Conservation (phyloP, 2,888 invertebrate species). For the Ellobium chinense region DNA sequence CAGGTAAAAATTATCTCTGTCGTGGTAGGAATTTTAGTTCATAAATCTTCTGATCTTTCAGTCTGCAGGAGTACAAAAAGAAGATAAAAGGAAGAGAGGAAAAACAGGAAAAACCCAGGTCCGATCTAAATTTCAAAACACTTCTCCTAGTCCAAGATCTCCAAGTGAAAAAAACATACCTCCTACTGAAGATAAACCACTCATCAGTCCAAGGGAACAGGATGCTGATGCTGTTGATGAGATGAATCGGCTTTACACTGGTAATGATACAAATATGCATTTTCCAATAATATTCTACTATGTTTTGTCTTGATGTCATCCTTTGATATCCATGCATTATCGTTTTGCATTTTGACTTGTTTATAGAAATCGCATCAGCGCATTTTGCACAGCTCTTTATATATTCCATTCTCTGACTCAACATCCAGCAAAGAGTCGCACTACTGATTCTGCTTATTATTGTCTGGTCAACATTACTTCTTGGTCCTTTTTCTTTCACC, state of each 20-base stretch:
- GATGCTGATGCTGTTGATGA: neutral
- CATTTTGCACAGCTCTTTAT: too few relatives aligned
- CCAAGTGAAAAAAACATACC: slow-evolving; percentile 45
- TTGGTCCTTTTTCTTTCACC: too few relatives aligned
- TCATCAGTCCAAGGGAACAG: neutral
- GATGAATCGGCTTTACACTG: neutral
- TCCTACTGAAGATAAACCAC: slow-evolving; percentile 30
- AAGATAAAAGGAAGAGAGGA: slow-evolving; percentile 71
- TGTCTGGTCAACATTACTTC: too few relatives aligned
- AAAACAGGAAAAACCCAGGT: slow-evolving; percentile 63
- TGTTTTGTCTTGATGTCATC: neutral
- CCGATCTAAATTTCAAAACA: slow-evolving; percentile 30
- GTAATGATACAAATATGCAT: neutral
- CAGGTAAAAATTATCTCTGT: neutral
- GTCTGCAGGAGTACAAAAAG: slow-evolving; percentile 75
- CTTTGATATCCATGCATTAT: too few relatives aligned
- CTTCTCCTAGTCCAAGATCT: slow-evolving; percentile 47
- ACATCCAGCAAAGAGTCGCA: too few relatives aligned
- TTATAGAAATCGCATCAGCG: too few relatives aligned
- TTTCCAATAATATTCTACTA: neutral
- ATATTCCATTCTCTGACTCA: too few relatives aligned
- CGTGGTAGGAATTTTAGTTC: neutral
- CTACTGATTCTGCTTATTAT: too few relatives aligned
- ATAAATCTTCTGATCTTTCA: slow-evolving; percentile 46
- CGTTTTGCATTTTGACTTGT: too few relatives aligned